Conservation (phyloP, 2,113 vertebrate species). For the Dipodomys ordii region DNA sequence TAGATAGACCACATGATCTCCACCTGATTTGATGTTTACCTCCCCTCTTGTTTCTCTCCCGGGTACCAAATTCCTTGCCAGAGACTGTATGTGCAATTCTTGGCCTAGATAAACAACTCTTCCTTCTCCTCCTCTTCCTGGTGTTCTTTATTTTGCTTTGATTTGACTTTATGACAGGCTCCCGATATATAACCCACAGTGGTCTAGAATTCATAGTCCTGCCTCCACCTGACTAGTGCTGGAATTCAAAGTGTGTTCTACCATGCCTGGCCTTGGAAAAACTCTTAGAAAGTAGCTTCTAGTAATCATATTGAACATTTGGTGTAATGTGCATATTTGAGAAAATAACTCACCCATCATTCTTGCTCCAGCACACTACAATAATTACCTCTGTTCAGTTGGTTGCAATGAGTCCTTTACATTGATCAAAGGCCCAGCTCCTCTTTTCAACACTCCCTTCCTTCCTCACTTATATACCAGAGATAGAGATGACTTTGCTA, state of each 20-base stretch:
- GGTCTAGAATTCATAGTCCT: not conserved
- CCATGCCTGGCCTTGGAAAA: not conserved
- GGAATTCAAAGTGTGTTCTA: not conserved
- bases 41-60: not conserved
- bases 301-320: not conserved
- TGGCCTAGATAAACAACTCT: not conserved
- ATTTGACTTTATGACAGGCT: not conserved
- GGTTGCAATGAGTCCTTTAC: not conserved
- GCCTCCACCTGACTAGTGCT: too few species aligned
- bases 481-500: not conserved
- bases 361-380: too few species aligned
- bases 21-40: not conserved
- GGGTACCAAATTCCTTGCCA: not conserved
- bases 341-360: not conserved
- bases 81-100: not conserved
- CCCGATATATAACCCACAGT: not conserved
- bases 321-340: not conserved
- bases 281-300: not conserved
- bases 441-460: accelerated
- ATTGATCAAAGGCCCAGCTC: not conserved
- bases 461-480: not conserved
- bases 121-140: not conserved
- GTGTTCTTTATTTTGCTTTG: not conserved
- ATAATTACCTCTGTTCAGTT: too few species aligned
- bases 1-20: too few species aligned